Base-by-base conservation (phyloP, 35 echinoderm and acorn worm genomes). In the Stichopus chloronotus region DNA sequence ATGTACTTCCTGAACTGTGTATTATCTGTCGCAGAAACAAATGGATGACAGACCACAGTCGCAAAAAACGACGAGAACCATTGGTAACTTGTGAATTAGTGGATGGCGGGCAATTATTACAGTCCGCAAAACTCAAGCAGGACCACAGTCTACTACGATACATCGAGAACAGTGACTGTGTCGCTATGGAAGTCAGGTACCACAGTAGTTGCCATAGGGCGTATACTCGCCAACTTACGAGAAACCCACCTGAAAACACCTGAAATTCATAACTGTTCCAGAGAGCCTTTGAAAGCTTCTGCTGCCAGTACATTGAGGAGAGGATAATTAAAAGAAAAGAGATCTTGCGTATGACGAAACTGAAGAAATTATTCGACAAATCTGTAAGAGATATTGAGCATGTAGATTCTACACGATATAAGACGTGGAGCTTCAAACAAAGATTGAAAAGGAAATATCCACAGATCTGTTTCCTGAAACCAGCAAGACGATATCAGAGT, bases 401-500 rank as follows among this genome's bases (percentile, higher is more conserved):
- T 16, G 9, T 23, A 12, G 95, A 96, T 92, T 55, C 88, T 7
- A 22, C 24, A 11, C 54, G 7, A 0, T 96, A 94, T 54, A 96
- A 88, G 55, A 83, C 82, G 25, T 92, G 22, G 5, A 88, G 78
- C 76, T 71, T 97, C 4, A 97, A 97, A 80, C 13, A 25, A 9
- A 14, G 87, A 6, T 25, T 97, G 19, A 19, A 69, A 76, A 84
- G 56, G n/a, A 83, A 25, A 8, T 97, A 93, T 84, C 96, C 93
- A 53, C 93, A 92, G 63, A 63, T 97, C 4, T 25, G 63, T 17
- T 97, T 97, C 80, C 58, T 43, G 30, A 54, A 83, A 59, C 96
- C 95, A 25, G 59, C 60, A 54, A 88, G 81, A 6, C n/a, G 43
- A 6, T 30, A 92, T 90, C 56, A 92, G 43, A 94, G 85, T 76